Conservation (phyloP, 1,140 invertebrate genomes). For the Drosophila quadrilineata region DNA sequence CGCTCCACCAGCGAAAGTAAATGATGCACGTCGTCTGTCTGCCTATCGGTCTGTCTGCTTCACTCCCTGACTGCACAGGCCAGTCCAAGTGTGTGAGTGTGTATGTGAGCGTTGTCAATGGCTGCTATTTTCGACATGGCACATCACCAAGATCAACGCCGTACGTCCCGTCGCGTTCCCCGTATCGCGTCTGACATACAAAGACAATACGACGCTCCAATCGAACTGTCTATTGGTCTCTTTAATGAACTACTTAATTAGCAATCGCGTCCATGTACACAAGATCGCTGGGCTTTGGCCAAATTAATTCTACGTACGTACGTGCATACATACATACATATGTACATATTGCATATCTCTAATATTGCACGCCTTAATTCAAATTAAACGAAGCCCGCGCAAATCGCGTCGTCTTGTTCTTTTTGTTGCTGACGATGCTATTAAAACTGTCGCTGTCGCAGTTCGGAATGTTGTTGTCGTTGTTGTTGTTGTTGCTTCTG, state of each 20-base stretch:
- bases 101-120: slow-evolving; percentile 51
- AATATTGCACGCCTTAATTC: slow-evolving; percentile 2
- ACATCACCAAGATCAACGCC: slow-evolving; percentile 70
- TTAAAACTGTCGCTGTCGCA: no score
- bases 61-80: no score
- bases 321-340: no score
- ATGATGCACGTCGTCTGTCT: slow-evolving; percentile 7
- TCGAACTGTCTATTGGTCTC: slow-evolving; percentile 28
- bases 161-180: slow-evolving; percentile 2
- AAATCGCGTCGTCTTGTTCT: slow-evolving; percentile 3
- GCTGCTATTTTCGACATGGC: slow-evolving; percentile 79
- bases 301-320: slow-evolving; percentile 22
- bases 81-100: slow-evolving; percentile 13
- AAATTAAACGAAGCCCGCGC: slow-evolving; percentile 28
- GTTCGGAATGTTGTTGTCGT: not conserved
- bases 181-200: not conserved
- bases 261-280: slow-evolving; percentile 26
- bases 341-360: not conserved
- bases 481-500: not conserved
- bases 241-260: slow-evolving; percentile 18
- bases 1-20: no score
- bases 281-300: slow-evolving; percentile 46
- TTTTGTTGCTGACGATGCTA: not conserved
- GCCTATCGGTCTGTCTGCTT: slow-evolving; percentile 26
- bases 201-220: slow-evolving; percentile 19